Evolutionary conservation across 2,797 vertebrate species (phyloP).

Genomic region (Etheostoma nigrum): DNA sequence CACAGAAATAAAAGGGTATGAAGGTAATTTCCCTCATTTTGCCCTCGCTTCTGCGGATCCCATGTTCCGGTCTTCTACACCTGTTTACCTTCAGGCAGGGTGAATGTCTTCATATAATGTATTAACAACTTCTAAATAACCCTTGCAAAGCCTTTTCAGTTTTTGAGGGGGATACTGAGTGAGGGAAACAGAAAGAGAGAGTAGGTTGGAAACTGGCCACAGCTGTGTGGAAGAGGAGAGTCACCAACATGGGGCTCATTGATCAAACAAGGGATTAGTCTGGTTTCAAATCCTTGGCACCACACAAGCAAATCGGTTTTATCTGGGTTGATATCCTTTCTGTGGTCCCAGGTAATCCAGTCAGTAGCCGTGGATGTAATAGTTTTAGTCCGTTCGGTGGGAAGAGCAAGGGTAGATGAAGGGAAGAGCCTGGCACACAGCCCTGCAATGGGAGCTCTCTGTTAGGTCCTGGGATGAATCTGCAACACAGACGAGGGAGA

Average conservation of each 20-base stretch:
- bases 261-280: slow-evolving; percentile 83
- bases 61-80: slow-evolving; percentile 61
- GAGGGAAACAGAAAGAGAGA: slow-evolving; percentile 41
- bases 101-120: slow-evolving; percentile 72
- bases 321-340: slow-evolving; percentile 81
- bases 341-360: slow-evolving; percentile 90
- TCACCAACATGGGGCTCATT: slow-evolving; percentile 78
- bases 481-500: slow-evolving; percentile 85
- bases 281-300: slow-evolving; percentile 84
- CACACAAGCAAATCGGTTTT: slow-evolving; percentile 79
- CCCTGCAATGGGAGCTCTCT: slow-evolving; percentile 77
- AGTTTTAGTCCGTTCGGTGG: slow-evolving; percentile 84
- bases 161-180: slow-evolving; percentile 47
- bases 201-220: slow-evolving; percentile 67
- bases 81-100: slow-evolving; percentile 54
- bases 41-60: slow-evolving; percentile 56
- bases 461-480: slow-evolving; percentile 99
- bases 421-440: slow-evolving; percentile 79
- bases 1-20: slow-evolving; percentile 58
- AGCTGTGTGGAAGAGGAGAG: slow-evolving; percentile 71
- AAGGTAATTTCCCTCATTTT: slow-evolving; percentile 44
- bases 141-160: slow-evolving; percentile 68
- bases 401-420: slow-evolving; percentile 68
- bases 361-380: slow-evolving; percentile 89
- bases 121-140: slow-evolving; percentile 77